phyloP scores from a whole-genome alignment of 2,113 vertebrate genomes.

The Psammodynastes pulverulentus region DNA sequence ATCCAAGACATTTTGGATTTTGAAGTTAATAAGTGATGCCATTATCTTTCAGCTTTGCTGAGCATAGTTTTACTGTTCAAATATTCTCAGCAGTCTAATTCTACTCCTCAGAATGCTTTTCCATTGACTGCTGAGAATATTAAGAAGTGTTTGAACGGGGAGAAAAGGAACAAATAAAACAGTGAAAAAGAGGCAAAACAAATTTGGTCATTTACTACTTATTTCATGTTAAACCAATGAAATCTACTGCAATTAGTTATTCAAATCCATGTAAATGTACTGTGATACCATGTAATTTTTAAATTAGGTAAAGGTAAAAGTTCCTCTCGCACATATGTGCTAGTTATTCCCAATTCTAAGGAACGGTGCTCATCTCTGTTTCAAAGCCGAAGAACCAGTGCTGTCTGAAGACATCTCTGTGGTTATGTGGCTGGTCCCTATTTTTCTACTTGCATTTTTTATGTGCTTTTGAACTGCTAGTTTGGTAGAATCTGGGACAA shows the following conservation, averaged over 20 bases:
- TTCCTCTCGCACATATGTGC: too few species aligned
- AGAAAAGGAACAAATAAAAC: conserved; percentile 3
- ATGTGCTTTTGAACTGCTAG: too few species aligned
- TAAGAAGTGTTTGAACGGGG: neutral
- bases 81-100: neutral
- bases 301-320: too few species aligned
- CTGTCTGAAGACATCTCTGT: too few species aligned
- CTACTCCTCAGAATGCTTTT: conserved; percentile 3
- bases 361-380: too few species aligned
- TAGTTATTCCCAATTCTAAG: too few species aligned
- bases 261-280: neutral
- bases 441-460: too few species aligned
- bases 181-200: neutral
- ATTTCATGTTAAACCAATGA: neutral
- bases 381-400: too few species aligned
- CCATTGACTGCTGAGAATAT: neutral
- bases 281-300: neutral
- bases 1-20: neutral
- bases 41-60: conserved; percentile 12
- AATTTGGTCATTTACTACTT: neutral
- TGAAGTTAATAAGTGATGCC: conserved; percentile 36
- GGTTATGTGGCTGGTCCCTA: too few species aligned
- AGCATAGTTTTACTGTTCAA: neutral
- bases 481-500: too few species aligned
- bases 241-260: neutral